Evolutionary conservation across 2,888 invertebrate genomes (phyloP).

Genomic region (Quadroppia sp.): DNA sequence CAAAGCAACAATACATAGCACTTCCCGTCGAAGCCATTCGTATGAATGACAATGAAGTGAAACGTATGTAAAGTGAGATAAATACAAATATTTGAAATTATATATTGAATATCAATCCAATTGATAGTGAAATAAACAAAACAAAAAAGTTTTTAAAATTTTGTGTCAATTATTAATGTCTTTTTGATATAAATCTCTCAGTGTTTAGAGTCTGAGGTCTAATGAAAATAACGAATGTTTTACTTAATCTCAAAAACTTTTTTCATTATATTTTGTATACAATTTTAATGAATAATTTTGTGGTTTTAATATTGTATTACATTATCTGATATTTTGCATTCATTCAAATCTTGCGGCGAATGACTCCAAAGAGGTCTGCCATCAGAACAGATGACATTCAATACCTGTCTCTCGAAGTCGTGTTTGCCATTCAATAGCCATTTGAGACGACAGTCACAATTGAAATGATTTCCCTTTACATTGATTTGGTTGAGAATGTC

Average conservation of each 20-base stretch:
- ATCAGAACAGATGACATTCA: conserved; percentile 11
- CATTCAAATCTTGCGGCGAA: background rate
- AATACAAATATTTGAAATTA: background rate
- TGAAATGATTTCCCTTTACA: background rate
- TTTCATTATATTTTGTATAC: no score
- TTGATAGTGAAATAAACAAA: no score
- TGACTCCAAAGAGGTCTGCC: background rate
- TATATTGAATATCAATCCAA: no score
- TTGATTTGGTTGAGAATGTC: conserved; percentile 13
- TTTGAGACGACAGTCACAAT: conserved; percentile 35
- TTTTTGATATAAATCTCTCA: no score
- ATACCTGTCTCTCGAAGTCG: background rate
- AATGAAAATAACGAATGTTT: no score
- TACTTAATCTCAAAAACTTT: no score
- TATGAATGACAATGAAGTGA: background rate
- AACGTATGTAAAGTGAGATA: background rate
- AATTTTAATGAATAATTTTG: no score
- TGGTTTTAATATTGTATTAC: no score
- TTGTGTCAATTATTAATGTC: no score
- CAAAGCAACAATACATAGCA: background rate
- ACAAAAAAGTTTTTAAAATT: no score
- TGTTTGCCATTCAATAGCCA: background rate
- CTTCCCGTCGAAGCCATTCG: background rate
- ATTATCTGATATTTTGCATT: conserved; percentile 4
- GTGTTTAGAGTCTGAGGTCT: no score